Evolutionary conservation across 2,797 vertebrate genomes (phyloP), one percentile per base, ranked within the genome.

Genomic region (Otus scops): DNA sequence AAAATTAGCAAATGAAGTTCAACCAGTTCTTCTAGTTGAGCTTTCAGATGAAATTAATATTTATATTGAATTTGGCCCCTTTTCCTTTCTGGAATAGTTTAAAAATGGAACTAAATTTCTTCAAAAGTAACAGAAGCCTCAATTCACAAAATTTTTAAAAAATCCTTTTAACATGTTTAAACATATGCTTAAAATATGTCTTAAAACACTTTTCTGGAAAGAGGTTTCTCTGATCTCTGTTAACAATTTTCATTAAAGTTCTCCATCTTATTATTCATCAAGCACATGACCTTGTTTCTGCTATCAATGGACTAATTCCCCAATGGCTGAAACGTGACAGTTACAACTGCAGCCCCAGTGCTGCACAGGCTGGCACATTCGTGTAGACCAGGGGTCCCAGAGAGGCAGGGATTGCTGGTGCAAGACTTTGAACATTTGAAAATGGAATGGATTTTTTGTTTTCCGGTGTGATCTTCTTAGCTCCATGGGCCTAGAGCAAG

Each of bases 1-100:
- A 80, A 91, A 88, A 89, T 41, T 56, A 60, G 56, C 68, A 94
- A 80, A 87, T 56, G 71, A 91, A 89, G 91, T 9, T 79, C 56
- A 95, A 96, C 95, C 86, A 89, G 95, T 95, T 94, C 26, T 96
- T 91, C 95, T 83, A 64, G 95, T 85, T 83, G 30, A 85, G 60
- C 36, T 83, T 24, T 69, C 89, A 80, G 23, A 18, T 57, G 10
- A n/a, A 87, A 56, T 80, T 92, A 92, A 60, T 63, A 61, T 82
- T 88, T 7, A 4, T 38, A 34, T 91, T 70, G 56, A 91, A 80
- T 80, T 68, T 90, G 77, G 70, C 32, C 28, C 23, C 34, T 82
- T 50, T 53, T 93, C 7, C 19, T 82, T 91, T 87, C 84, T 79
- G n/a, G 22, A 5, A 8, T 32, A 57, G 43, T 70, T 74, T 24